phyloP scores from a whole-genome alignment of 1,140 invertebrate species.

The Drosophila ercepeae region DNA sequence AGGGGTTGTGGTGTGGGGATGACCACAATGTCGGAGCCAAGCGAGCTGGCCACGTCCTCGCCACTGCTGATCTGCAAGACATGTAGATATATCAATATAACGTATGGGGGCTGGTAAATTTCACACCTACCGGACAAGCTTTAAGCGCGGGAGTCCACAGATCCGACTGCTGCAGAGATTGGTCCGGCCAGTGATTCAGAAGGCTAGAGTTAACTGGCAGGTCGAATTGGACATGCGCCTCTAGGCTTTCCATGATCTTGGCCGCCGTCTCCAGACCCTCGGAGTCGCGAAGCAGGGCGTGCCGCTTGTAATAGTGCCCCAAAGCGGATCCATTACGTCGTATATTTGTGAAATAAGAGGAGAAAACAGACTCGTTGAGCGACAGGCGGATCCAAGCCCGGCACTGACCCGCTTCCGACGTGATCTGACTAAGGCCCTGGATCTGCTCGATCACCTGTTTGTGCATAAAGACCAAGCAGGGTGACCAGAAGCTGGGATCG shows the following conservation, averaged over 20 bases:
- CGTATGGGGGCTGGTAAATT: background rate
- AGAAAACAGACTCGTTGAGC: slow-evolving; percentile 94
- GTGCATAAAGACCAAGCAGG: slow-evolving; percentile 93
- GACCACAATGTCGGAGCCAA: slow-evolving; percentile 84
- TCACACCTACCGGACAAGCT: slow-evolving; percentile 86
- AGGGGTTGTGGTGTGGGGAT: slow-evolving; percentile 84
- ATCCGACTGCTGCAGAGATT: slow-evolving; percentile 92
- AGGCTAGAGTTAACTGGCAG: slow-evolving; percentile 94
- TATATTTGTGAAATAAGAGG: slow-evolving; percentile 93
- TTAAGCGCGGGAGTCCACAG: slow-evolving; percentile 92
- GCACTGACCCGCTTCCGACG: slow-evolving; percentile 94
- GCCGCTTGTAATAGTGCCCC: slow-evolving; percentile 90
- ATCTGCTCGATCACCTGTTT: slow-evolving; percentile 92
- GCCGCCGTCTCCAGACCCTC: slow-evolving; percentile 92
- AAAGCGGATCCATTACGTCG: slow-evolving; percentile 88
- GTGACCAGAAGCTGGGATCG: slow-evolving; percentile 95
- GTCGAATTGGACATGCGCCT: slow-evolving; percentile 90
- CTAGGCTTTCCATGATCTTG: slow-evolving; percentile 90
- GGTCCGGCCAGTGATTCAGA: slow-evolving; percentile 94
- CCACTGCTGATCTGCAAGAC: slow-evolving; percentile 84
- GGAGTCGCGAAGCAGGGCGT: slow-evolving; percentile 91
- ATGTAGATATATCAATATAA: background rate
- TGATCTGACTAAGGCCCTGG: slow-evolving; percentile 89
- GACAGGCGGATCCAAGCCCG: slow-evolving; percentile 95
- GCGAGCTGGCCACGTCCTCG: slow-evolving; percentile 89